phyloP scores from a whole-genome alignment of 2,113 vertebrate genomes.

The Cynopterus brachyotis region DNA sequence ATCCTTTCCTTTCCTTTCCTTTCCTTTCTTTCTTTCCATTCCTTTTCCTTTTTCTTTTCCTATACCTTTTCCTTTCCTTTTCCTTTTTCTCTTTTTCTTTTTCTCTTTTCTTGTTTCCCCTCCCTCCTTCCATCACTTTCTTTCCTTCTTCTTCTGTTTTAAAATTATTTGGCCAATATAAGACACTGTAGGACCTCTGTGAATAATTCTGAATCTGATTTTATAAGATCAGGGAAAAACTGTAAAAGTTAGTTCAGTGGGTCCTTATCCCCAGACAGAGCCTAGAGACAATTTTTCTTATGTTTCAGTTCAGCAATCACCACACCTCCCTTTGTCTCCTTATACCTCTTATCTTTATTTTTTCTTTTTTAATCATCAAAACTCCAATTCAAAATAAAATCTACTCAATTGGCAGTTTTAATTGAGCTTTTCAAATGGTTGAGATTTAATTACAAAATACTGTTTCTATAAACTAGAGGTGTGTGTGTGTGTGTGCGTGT shows the following conservation, averaged over 20 bases:
- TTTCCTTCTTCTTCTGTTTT: background rate
- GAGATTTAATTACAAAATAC: background rate
- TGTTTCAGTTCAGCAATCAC: background rate
- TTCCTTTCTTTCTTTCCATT: background rate
- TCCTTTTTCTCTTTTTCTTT: accelerated
- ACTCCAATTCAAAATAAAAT: background rate
- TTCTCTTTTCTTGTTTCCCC: background rate
- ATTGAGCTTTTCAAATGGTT: background rate
- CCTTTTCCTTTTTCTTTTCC: background rate
- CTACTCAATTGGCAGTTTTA: background rate
- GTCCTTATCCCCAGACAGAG: background rate
- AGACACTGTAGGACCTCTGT: background rate
- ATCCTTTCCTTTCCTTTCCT: no score
- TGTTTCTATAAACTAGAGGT: background rate
- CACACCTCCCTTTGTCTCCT: background rate
- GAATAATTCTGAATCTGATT: background rate
- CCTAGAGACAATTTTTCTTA: background rate
- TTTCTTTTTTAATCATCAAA: background rate
- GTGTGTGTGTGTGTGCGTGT: no score
- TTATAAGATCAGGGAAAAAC: background rate
- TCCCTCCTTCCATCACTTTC: background rate
- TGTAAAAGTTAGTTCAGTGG: background rate
- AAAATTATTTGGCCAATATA: background rate
- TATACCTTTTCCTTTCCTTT: background rate
- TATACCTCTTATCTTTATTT: background rate